Conservation (phyloP, 2,888 invertebrate species). For the Hydraecia micacea region DNA sequence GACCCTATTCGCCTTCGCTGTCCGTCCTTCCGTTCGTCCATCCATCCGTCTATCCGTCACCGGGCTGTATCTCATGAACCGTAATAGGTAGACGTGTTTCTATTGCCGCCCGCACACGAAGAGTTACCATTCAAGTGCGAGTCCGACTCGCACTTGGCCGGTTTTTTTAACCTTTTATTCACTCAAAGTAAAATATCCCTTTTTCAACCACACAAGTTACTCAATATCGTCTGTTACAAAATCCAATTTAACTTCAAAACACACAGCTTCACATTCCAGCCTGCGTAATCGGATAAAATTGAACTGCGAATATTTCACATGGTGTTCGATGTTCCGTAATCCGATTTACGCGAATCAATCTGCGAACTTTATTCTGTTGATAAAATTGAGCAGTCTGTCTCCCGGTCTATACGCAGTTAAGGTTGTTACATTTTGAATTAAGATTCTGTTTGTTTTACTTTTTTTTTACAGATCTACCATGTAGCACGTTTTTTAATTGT, state of each 20-base stretch:
- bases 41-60: neutral
- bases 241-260: constrained; percentile 20
- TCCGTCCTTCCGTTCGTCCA: too few relatives aligned
- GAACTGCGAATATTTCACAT: constrained; percentile 28
- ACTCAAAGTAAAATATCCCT: neutral
- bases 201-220: neutral
- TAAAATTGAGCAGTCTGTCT: constrained; percentile 22
- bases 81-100: neutral
- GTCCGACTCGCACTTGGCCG: too few relatives aligned
- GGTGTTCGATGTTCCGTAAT: constrained; percentile 30
- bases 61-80: neutral
- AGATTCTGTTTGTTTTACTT: neutral
- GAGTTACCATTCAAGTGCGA: too few relatives aligned
- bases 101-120: neutral
- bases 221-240: neutral
- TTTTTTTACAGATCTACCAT: too few relatives aligned
- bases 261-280: constrained; percentile 4
- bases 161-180: neutral
- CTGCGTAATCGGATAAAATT: constrained; percentile 24
- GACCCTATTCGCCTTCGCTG: too few relatives aligned
- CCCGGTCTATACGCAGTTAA: neutral
- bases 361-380: constrained; percentile 9
- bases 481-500: too few relatives aligned
- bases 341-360: constrained; percentile 42
- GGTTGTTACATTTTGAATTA: neutral